These are phyloP conservation scores for Haliclona indistincta DNA, from an alignment of 37 sponge, comb jelly and placozoan species.

Conservation along the genomic window DNA sequence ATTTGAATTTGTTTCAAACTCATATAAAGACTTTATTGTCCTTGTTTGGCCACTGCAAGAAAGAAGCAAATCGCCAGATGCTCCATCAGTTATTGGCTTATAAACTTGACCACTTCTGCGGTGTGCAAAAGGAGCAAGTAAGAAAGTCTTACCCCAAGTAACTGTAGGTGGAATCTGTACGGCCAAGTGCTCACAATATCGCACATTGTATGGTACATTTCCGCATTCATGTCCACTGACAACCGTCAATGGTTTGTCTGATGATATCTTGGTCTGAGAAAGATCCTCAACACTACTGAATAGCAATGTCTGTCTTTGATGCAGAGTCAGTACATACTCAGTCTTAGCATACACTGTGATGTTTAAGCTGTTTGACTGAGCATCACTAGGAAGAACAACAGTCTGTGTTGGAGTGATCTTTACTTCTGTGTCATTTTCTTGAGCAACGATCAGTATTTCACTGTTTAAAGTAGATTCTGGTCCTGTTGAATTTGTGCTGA, in stretches of 20 bases:
- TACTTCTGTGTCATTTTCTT: too few relatives aligned
- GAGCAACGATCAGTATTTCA: neutral
- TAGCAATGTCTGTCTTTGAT: constrained; percentile 7
- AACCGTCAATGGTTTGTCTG: constrained; percentile 12
- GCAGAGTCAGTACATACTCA: neutral
- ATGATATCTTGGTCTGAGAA: constrained; percentile 12
- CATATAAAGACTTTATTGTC: too few relatives aligned
- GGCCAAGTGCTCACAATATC: too few relatives aligned
- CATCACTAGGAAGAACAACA: too few relatives aligned
- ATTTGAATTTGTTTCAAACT: neutral
- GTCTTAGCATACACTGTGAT: neutral
- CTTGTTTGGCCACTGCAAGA: neutral
- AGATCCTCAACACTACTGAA: constrained; percentile 11
- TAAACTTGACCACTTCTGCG: neutral
- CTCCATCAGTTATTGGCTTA: neutral
- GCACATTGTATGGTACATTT: too few relatives aligned
- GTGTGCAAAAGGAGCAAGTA: constrained; percentile 7
- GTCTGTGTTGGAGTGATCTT: too few relatives aligned
- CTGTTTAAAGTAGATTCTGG: too few relatives aligned
- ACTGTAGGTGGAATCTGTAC: constrained; percentile 1
- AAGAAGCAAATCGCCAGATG: neutral
- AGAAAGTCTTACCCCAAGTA: constrained; percentile 5
- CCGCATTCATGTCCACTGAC: constrained; percentile 13
- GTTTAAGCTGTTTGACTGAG: too few relatives aligned
- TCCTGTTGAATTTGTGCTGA: too few relatives aligned